Conservation (phyloP, 2,888 invertebrate genomes). For the Stenotaenia linearis region DNA sequence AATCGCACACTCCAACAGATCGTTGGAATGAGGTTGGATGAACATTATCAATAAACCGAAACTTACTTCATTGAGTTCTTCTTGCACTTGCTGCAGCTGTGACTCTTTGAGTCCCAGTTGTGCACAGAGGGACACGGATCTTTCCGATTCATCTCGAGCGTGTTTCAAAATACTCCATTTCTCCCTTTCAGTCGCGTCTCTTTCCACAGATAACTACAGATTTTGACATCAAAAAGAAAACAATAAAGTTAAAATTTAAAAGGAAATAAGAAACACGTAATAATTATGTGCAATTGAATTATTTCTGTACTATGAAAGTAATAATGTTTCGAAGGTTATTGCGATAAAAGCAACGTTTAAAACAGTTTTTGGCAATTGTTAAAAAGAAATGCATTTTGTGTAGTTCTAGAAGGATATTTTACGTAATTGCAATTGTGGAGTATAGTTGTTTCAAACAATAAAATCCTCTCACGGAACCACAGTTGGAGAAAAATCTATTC, state of each 20-base stretch:
- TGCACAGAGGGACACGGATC: conserved; percentile 76
- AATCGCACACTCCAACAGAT: background rate
- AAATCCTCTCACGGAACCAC: background rate
- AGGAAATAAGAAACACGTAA: background rate
- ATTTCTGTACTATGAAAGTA: background rate
- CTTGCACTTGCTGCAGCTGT: conserved; percentile 75
- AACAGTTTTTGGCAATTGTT: background rate
- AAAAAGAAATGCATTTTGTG: conserved; percentile 2
- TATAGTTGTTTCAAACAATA: background rate
- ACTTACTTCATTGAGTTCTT: conserved; percentile 72
- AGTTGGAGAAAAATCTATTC: background rate
- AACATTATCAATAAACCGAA: background rate
- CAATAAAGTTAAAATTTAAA: background rate
- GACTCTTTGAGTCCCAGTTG: conserved; percentile 81
- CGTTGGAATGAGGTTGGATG: background rate
- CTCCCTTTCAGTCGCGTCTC: conserved; percentile 75
- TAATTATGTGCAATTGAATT: background rate
- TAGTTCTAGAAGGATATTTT: background rate
- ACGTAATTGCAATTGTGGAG: background rate
- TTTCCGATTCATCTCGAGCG: conserved; percentile 83
- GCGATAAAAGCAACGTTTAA: background rate
- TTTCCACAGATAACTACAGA: conserved; percentile 57
- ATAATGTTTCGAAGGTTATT: background rate
- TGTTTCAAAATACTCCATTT: conserved; percentile 80
- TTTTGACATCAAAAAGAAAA: background rate